Evolutionary conservation across 2,888 invertebrate species (phyloP).

Genomic region (Thecophora atra): DNA sequence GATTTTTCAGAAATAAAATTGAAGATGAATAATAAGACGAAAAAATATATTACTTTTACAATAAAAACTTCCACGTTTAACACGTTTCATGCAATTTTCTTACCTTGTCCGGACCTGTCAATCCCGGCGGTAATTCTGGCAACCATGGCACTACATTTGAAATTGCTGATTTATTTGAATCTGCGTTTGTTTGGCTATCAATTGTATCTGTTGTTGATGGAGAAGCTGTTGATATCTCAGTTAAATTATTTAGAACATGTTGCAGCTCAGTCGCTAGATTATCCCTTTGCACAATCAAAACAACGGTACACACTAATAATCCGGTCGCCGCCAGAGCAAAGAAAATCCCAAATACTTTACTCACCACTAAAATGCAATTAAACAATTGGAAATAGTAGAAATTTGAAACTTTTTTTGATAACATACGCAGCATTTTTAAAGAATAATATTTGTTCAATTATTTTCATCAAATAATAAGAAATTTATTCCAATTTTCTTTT

Average conservation of each 20-base stretch:
- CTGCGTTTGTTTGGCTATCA: not conserved
- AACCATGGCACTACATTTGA: conserved; percentile 44
- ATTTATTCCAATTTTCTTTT: not conserved
- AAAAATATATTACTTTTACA: too few relatives aligned
- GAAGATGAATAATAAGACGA: too few relatives aligned
- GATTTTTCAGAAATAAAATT: too few relatives aligned
- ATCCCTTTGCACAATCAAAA: conserved; percentile 66
- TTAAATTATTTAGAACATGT: conserved; percentile 56
- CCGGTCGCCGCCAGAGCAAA: conserved; percentile 57
- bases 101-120: conserved; percentile 58
- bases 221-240: conserved; percentile 40
- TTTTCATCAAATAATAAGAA: too few relatives aligned
- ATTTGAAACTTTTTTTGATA: not conserved
- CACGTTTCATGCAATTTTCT: conserved; percentile 44
- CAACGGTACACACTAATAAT: conserved; percentile 69
- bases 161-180: conserved; percentile 33
- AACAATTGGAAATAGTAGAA: conserved; percentile 11
- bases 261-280: conserved; percentile 57
- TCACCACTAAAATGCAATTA: conserved; percentile 49
- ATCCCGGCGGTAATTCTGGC: conserved; percentile 57
- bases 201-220: conserved; percentile 38
- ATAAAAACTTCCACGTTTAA: too few relatives aligned
- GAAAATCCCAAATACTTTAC: conserved; percentile 56
- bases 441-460: not conserved
- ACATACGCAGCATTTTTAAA: conserved; percentile 40